These are phyloP conservation scores for Gymnopithys bicolor DNA, from an alignment of 2,797 vertebrate species.

Conservation along the genomic window DNA sequence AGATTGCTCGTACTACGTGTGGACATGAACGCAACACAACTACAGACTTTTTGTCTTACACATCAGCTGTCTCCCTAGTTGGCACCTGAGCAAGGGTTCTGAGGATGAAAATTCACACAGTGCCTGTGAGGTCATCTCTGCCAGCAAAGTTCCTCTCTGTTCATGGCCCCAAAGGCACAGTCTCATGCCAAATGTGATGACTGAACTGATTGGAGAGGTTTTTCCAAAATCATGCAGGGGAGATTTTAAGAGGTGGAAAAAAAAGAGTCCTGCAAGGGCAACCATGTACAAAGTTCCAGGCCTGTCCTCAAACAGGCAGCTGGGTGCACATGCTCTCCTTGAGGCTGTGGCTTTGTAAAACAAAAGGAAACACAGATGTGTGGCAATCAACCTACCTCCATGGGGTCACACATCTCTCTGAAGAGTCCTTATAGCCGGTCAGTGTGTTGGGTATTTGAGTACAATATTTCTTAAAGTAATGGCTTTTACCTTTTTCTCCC, in stretches of 20 bases:
- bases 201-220: neutral
- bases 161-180: neutral
- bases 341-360: accelerated
- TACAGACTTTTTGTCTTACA: neutral
- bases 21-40: neutral
- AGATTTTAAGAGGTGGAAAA: neutral
- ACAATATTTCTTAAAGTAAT: neutral
- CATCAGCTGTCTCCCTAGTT: neutral
- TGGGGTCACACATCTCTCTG: accelerated
- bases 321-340: accelerated
- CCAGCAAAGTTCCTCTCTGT: neutral
- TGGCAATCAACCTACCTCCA: neutral
- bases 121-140: neutral
- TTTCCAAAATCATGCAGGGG: neutral
- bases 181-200: neutral
- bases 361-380: neutral
- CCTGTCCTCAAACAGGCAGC: neutral
- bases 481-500: neutral
- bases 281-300: neutral
- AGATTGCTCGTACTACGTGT: accelerated
- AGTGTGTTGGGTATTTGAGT: neutral
- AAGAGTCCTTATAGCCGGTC: neutral
- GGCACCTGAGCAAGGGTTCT: neutral
- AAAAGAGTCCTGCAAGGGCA: neutral
- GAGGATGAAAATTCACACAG: neutral